Base-by-base conservation (phyloP, 2,888 invertebrate species). In the Synergus gifuensis region DNA sequence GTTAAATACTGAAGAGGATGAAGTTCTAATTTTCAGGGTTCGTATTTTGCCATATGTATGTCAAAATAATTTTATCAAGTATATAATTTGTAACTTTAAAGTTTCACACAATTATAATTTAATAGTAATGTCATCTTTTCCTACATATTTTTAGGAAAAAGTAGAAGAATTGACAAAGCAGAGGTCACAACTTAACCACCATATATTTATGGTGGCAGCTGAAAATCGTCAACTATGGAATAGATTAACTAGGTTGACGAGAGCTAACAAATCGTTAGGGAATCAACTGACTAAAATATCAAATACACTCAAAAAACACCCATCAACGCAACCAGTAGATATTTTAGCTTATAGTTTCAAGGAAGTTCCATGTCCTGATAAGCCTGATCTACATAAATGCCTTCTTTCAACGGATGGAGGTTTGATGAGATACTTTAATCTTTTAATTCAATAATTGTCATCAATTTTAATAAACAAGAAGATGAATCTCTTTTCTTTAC, bases 141-240 rank as follows among this genome's bases (percentile, higher is more conserved):
- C 36, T 80, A 87, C 12, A n/a, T n/a, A 89, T 49, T 89, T 95
- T n/a, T 93, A 95, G 81, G 94, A 94, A 83, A 95, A 95, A 90
- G 93, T 97, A 36, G 94, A 95, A 28, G 95, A 96, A 83, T 92
- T 97, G 79, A 94, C 93, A 16, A 95, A 95, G 86, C 96, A 97
- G 89, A 97, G 96, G 88, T 94, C 95, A 0, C 96, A 96, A 88
- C 92, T 97, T 0, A 94, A 95, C 86, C 96, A 96, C 89, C 96
- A 96, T 88, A 94, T 97, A 46, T 95, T 94, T 86, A 96, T 97
- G 96, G 96, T 97, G 12, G 95, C 96, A 4, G 94, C 94, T 86
- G 97, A 97, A 91, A 97, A 97, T 90, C 95, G 95, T 87, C 95
- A 96, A 84, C 92, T 97, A 63, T 97, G 97, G 97, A 95, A 94